These are phyloP conservation scores for Halictus quadricinctus DNA, from an alignment of 2,888 invertebrate genomes.

Conservation along the genomic window DNA sequence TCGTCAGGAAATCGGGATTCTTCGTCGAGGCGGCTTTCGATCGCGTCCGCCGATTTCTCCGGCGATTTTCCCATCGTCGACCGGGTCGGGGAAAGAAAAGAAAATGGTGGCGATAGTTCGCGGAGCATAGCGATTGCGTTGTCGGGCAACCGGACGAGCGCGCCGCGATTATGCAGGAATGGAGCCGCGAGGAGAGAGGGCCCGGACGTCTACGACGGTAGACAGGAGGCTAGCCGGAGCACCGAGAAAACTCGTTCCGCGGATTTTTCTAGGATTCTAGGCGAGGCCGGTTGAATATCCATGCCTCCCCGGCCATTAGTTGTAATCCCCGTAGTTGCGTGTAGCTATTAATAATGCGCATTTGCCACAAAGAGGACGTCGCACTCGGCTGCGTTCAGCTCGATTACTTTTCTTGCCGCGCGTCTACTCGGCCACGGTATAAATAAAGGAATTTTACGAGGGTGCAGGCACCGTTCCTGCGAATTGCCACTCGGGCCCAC, in stretches of 20 bases:
- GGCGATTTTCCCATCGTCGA: constrained; percentile 21
- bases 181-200: constrained; percentile 32
- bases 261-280: constrained; percentile 61
- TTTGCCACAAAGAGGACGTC: constrained; percentile 59
- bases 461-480: constrained; percentile 25
- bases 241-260: constrained; percentile 54
- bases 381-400: constrained; percentile 49
- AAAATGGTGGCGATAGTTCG: constrained; percentile 21
- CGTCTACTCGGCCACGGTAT: constrained; percentile 2
- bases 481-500: neutral
- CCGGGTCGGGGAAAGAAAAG: neutral
- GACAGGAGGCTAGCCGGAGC: constrained; percentile 51
- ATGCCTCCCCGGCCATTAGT: constrained; percentile 55
- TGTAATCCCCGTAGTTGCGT: constrained; percentile 54
- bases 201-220: constrained; percentile 49
- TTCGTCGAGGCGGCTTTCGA: neutral
- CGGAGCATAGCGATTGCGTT: constrained; percentile 38
- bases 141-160: constrained; percentile 42
- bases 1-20: neutral
- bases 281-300: constrained; percentile 59
- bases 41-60: neutral
- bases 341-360: constrained; percentile 61
- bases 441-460: constrained; percentile 31
- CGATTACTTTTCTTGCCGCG: constrained; percentile 44
- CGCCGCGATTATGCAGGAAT: constrained; percentile 60